Base-by-base conservation (phyloP, 2,113 vertebrate genomes). In the Athene cunicularia region DNA sequence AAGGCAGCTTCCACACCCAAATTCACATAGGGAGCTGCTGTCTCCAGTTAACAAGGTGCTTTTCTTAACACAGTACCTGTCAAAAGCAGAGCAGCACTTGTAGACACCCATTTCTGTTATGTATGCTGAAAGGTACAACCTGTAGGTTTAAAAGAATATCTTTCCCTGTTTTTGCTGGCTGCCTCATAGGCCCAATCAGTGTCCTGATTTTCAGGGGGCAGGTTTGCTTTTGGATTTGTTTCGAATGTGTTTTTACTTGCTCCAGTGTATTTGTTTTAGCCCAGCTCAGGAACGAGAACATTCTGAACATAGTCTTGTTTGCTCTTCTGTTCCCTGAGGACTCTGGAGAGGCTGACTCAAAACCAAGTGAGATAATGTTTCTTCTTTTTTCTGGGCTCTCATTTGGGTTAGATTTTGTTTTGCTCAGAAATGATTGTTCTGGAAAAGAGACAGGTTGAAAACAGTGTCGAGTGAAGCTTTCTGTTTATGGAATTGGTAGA, bases 281-380 rank as follows among this genome's bases (percentile, higher is more conserved):
- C 59, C 39, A 75, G 33, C 39, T 96, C 58, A 88, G 35, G 49
- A 80, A 80, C 4, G 0, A 74, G 91, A 97, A 97, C 86, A 86
- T 93, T 94, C 76, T 95, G 90, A 94, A 81, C 86, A 68, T 33
- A 82, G 39, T 53, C 58, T 86, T 97, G 62, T 96, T 97, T 97
- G 73, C 70, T 92, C n/a, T 92, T 88, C 45, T 94, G 47, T 68
- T 87, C 90, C 95, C 97, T 47, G 56, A 91, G 96, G 97, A 95
- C 86, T 96, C 90, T 96, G 95, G 91, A 97, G 89, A 79, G 39
- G 62, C 87, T 98, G 92, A 97, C 82, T 98, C 88, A 98, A 97
- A 96, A 81, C 41, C 68, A 88, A 96, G 33, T 95, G 96, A 98
- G 96, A 96, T 97, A 95, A 97, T 98, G 43, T 75, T 94, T 71